Evolutionary conservation across 2,113 vertebrate species (phyloP).

Genomic region (Trochalopteron elliotii): DNA sequence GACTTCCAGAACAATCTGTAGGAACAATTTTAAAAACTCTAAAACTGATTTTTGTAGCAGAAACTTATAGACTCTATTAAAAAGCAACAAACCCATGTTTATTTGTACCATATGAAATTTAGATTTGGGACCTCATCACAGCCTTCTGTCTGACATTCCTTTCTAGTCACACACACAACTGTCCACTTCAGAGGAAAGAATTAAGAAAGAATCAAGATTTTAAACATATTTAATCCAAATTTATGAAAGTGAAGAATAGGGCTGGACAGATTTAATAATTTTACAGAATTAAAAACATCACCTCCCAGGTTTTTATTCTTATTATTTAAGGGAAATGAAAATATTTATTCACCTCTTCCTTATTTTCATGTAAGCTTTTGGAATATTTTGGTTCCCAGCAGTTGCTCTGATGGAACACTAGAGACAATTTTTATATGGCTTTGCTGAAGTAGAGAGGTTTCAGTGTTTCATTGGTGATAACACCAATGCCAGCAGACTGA

Average conservation of each 20-base stretch:
- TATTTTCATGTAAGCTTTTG: not conserved
- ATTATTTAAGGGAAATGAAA: not conserved
- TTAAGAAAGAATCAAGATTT: not conserved
- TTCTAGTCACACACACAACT: not conserved
- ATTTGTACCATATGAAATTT: not conserved
- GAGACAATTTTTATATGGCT: not conserved
- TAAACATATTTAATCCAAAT: not conserved
- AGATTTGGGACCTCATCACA: not conserved
- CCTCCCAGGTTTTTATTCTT: not conserved
- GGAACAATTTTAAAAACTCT: not conserved
- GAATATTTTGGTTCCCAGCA: not conserved
- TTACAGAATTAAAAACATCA: not conserved
- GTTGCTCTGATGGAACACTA: not conserved
- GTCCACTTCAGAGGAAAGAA: not conserved
- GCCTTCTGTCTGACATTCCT: not conserved
- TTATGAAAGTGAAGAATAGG: not conserved
- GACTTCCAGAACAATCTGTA: not conserved
- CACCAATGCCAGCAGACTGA: not conserved
- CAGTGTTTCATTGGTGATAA: not conserved
- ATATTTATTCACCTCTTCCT: not conserved
- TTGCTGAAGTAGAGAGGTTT: not conserved
- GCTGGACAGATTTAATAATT: not conserved
- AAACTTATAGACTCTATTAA: not conserved
- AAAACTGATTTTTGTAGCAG: not conserved
- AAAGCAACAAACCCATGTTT: fast-evolving